These are phyloP conservation scores for Muntiacus reevesi DNA, from an alignment of 2,113 vertebrate species.

Conservation along the genomic window DNA sequence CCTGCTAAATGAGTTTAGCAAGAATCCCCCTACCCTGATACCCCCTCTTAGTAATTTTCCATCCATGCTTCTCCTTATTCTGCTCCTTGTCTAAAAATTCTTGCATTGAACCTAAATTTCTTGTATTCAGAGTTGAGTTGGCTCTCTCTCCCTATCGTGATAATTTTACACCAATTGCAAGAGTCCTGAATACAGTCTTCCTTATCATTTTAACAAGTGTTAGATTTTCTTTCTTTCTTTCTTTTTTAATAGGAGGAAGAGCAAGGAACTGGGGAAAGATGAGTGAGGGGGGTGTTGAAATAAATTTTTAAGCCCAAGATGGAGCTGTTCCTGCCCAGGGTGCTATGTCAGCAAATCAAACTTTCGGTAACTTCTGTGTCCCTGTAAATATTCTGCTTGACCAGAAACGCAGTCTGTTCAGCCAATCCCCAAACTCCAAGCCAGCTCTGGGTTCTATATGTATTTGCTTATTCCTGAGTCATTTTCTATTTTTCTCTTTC, in stretches of 20 bases:
- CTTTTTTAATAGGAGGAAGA: background rate
- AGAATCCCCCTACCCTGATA: background rate
- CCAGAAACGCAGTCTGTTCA: background rate
- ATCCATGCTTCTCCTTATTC: background rate
- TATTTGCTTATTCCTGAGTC: background rate
- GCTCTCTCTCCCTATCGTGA: background rate
- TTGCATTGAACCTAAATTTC: no score
- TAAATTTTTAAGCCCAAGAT: background rate
- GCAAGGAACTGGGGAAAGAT: background rate
- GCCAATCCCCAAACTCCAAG: background rate
- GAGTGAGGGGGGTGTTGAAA: background rate
- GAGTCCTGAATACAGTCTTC: background rate
- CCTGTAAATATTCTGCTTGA: background rate
- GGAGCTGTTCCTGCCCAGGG: accelerated
- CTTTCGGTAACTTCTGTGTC: background rate
- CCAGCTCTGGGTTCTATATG: no score
- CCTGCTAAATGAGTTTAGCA: background rate
- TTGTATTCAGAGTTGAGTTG: background rate
- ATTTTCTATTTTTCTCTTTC: background rate
- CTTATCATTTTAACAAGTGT: background rate
- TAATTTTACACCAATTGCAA: background rate
- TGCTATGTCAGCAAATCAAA: background rate
- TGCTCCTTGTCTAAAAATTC: background rate
- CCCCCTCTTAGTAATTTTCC: background rate
- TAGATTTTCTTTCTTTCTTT: background rate